Evolutionary conservation across 2,797 vertebrate genomes (phyloP).

Genomic region (Furcifer pardalis): DNA sequence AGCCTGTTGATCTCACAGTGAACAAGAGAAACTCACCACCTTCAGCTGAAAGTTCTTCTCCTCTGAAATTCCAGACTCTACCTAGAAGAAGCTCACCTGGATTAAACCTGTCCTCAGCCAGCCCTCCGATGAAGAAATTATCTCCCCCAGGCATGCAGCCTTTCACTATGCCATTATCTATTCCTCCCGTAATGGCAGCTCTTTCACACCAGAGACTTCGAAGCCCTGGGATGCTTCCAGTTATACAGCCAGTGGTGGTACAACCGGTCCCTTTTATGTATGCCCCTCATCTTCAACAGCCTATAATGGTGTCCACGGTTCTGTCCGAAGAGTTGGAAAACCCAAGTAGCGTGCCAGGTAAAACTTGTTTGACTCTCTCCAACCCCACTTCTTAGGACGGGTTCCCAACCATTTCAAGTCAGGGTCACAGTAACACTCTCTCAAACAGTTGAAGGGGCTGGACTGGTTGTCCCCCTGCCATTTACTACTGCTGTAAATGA

Average conservation of each 20-base stretch:
- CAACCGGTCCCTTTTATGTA: constrained; percentile 90
- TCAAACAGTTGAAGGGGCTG: too few relatives aligned
- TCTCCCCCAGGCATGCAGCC: constrained; percentile 78
- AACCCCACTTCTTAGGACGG: neutral
- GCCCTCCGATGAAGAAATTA: constrained; percentile 83
- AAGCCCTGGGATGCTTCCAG: constrained; percentile 81
- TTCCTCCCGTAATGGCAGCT: constrained; percentile 81
- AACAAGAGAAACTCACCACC: constrained; percentile 88
- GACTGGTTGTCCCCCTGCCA: too few relatives aligned
- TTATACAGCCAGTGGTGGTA: constrained; percentile 86
- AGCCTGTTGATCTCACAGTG: constrained; percentile 94
- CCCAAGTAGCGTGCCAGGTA: constrained; percentile 80
- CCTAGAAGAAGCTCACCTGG: constrained; percentile 79
- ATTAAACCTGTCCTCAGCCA: constrained; percentile 77
- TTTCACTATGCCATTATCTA: constrained; percentile 81
- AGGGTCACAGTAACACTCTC: too few relatives aligned
- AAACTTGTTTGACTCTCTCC: constrained; percentile 18
- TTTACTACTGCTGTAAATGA: too few relatives aligned
- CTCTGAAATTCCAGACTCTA: constrained; percentile 78
- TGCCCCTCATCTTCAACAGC: constrained; percentile 84
- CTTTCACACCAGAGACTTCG: constrained; percentile 79
- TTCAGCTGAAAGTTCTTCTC: constrained; percentile 80
- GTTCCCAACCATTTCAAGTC: too few relatives aligned
- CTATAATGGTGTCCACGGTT: constrained; percentile 84
- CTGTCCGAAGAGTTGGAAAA: constrained; percentile 82